Base-by-base conservation (phyloP, 2,113 vertebrate genomes). In the Cacatua alba region DNA sequence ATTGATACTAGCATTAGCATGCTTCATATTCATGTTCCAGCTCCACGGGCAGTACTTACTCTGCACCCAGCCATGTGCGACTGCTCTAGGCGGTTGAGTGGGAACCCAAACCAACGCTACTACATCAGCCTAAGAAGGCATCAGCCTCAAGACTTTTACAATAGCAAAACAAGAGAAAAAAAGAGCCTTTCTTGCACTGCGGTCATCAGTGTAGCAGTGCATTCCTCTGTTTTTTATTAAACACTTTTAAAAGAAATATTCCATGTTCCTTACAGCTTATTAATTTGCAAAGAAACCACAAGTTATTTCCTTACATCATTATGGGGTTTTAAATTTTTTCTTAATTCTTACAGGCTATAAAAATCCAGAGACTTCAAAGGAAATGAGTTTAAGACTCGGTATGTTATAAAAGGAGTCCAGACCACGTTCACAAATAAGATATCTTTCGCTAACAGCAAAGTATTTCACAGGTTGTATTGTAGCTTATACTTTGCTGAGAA, bases 1-100 rank as follows among this genome's bases (percentile, higher is more conserved):
- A 99, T 99, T 99, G 98, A 98, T 98, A 98, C 97, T 97, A 97
- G 98, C 98, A 98, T 98, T 98, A 99, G 97, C 98, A 97, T 97
- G 98, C 97, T 97, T 98, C 97, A 95, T 98, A 98, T 98, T 98
- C 97, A 95, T 98, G 96, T 98, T 97, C 97, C 97, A 97, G 13
- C 96, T 98, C 97, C 94, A 96, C 83, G 86, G 95, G 96, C 97
- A 94, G 85, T 96, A 94, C 94, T 97, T 88, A 97, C 88, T 97
- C 97, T 91, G 93, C 26, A 96, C 51, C 86, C 97, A 98, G 94
- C 88, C 98, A 95, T 96, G 97, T 98, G 97, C 97, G 95, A 98
- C 96, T 88, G 97, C 98, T 96, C 11, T 4, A 95, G 97, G 98
- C 97, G 0, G 13, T 93, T 91, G 93, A 97, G 94, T 37, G 69